Evolutionary conservation across 1,140 invertebrate species (phyloP).

Genomic region (Drosophila suzukii): DNA sequence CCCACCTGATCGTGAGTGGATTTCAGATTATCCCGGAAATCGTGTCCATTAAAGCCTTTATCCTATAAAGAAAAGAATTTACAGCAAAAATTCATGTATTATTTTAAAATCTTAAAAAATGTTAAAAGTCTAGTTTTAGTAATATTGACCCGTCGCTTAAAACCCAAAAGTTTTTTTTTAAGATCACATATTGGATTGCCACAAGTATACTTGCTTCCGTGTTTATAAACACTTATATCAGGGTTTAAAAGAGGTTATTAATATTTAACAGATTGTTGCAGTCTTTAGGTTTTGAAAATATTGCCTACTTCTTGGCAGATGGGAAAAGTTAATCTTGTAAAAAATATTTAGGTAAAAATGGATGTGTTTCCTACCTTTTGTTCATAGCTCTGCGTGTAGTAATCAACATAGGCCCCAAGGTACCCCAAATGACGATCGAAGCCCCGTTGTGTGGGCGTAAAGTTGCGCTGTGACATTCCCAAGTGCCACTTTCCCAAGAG

Average conservation of each 20-base stretch:
- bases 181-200: no score
- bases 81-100: no score
- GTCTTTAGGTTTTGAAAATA: not conserved
- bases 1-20: slow-evolving; percentile 87
- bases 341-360: not conserved
- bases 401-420: slow-evolving; percentile 92
- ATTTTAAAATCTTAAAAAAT: no score
- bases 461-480: slow-evolving; percentile 89
- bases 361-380: slow-evolving; percentile 85
- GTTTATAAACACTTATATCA: no score
- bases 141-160: no score
- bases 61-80: slow-evolving; percentile 12
- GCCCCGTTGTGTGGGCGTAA: slow-evolving; percentile 91
- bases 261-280: no score
- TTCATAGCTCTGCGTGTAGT: slow-evolving; percentile 89
- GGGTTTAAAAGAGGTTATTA: no score
- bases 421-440: slow-evolving; percentile 94
- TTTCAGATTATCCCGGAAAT: slow-evolving; percentile 88
- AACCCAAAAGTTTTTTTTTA: no score
- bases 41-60: slow-evolving; percentile 86
- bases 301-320: not conserved
- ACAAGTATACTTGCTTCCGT: no score
- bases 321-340: not conserved
- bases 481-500: slow-evolving; percentile 96
- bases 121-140: no score